phyloP scores from a whole-genome alignment of 2,797 vertebrate species.

The Xyrichtys novacula region DNA sequence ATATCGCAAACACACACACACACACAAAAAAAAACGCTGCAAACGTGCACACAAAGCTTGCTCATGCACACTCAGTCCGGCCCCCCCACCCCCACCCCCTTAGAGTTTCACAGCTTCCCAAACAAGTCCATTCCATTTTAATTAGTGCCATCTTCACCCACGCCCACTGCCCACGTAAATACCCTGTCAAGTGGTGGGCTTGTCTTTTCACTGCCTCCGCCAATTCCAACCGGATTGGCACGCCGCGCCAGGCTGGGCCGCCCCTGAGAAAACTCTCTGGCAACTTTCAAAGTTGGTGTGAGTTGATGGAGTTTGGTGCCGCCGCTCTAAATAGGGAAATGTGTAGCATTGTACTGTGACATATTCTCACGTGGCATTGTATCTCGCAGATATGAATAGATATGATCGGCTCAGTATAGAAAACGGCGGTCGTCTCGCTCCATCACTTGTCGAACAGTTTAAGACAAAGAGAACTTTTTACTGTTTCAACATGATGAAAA shows the following conservation, averaged over 20 bases:
- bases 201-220: slow-evolving; percentile 80
- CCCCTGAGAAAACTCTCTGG: slow-evolving; percentile 80
- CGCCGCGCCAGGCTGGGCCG: slow-evolving; percentile 63
- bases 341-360: slow-evolving; percentile 70
- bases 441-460: slow-evolving; percentile 43
- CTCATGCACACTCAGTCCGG: slow-evolving; percentile 28
- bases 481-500: slow-evolving; percentile 2
- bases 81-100: slow-evolving; percentile 52
- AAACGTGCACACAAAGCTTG: slow-evolving; percentile 17
- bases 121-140: slow-evolving; percentile 87
- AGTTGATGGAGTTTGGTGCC: slow-evolving; percentile 63
- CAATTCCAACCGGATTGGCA: slow-evolving; percentile 75
- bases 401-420: slow-evolving; percentile 42
- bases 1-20: slow-evolving; percentile 39
- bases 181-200: slow-evolving; percentile 79
- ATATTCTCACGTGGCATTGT: slow-evolving; percentile 63
- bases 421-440: slow-evolving; percentile 7
- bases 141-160: slow-evolving; percentile 84
- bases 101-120: slow-evolving; percentile 88
- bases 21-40: slow-evolving; percentile 37
- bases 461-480: too few species aligned
- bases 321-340: slow-evolving; percentile 72
- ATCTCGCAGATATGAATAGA: slow-evolving; percentile 58
- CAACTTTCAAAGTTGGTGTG: slow-evolving; percentile 75
- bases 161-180: slow-evolving; percentile 82